These are phyloP conservation scores for Actenoides lindsayi DNA, from an alignment of 2,113 vertebrate species.

Conservation along the genomic window DNA sequence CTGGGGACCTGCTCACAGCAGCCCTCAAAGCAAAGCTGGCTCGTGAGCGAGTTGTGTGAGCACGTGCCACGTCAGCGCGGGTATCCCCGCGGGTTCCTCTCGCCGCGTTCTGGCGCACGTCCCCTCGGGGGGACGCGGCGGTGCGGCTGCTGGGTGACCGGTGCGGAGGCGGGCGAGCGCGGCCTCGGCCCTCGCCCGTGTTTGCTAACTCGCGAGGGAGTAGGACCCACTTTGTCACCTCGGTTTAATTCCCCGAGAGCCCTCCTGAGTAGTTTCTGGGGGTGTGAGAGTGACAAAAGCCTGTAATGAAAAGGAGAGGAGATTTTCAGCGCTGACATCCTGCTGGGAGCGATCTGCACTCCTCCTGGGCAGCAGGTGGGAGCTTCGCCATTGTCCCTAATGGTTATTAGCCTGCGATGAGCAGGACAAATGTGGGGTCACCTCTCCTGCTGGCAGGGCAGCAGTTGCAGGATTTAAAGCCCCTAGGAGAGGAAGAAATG, in stretches of 20 bases:
- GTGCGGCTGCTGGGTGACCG: rapidly evolving
- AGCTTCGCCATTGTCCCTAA: constrained; percentile 77
- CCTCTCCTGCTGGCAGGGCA: constrained; percentile 83
- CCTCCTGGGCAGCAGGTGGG: constrained; percentile 89
- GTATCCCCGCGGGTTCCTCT: rapidly evolving
- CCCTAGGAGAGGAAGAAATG: constrained; percentile 78
- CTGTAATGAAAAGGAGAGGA: constrained; percentile 64
- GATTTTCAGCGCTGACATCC: constrained; percentile 63
- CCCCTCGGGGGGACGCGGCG: rapidly evolving
- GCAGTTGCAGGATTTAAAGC: constrained; percentile 79
- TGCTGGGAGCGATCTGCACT: constrained; percentile 68
- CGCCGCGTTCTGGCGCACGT: rapidly evolving
- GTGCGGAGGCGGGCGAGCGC: rapidly evolving
- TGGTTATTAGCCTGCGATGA: constrained; percentile 88
- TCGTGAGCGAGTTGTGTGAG: rapidly evolving
- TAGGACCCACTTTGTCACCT: neutral
- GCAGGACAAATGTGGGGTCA: constrained; percentile 85
- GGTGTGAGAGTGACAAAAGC: constrained; percentile 27
- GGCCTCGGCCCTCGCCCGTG: neutral
- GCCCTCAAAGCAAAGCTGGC: neutral
- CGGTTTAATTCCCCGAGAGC: constrained; percentile 8
- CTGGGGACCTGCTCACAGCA: neutral
- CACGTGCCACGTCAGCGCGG: rapidly evolving
- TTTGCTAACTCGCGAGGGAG: neutral
- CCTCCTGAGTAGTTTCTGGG: constrained; percentile 35